A percentile compares a stretch with the other conserved stretches of the same genome.
Evolutionary conservation across 2,888 invertebrate species (phyloP).

Genomic region (Zootermopsis nevadensis): DNA sequence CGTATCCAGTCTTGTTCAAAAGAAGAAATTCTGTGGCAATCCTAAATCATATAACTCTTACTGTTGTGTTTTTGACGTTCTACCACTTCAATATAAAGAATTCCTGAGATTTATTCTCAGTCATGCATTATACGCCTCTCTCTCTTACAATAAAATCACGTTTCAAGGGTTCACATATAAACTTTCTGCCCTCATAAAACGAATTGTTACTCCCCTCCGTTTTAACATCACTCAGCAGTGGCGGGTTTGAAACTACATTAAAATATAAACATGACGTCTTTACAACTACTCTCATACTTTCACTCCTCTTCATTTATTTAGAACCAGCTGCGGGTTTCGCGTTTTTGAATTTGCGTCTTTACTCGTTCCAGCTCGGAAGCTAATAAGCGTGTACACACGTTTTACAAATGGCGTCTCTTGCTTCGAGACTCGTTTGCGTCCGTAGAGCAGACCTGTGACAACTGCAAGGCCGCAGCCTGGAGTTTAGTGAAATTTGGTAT

Average conservation of each 20-base stretch:
- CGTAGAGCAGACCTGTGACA: no score
- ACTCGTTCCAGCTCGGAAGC: no score
- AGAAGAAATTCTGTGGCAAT: background rate
- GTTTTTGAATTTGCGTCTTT: no score
- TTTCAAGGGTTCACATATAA: constrained; percentile 9
- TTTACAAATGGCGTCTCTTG: no score
- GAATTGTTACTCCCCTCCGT: background rate
- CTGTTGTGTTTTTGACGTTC: background rate
- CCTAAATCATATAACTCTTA: constrained; percentile 1
- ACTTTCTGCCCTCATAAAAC: background rate
- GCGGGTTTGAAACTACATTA: background rate
- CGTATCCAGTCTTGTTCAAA: constrained; percentile 9
- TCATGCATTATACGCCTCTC: constrained; percentile 5
- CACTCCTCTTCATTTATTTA: no score
- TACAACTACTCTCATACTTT: no score
- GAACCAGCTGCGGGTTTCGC: no score
- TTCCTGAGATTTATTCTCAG: constrained; percentile 4
- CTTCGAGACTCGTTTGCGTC: no score
- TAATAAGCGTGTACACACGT: no score
- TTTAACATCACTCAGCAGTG: background rate
- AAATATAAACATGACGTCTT: no score
- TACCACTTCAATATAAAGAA: constrained; percentile 11
- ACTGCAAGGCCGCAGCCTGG: no score
- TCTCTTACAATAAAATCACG: background rate
- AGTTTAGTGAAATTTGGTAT: no score